Base-by-base conservation (phyloP, 2,113 vertebrate species). In the Echinops telfairi region DNA sequence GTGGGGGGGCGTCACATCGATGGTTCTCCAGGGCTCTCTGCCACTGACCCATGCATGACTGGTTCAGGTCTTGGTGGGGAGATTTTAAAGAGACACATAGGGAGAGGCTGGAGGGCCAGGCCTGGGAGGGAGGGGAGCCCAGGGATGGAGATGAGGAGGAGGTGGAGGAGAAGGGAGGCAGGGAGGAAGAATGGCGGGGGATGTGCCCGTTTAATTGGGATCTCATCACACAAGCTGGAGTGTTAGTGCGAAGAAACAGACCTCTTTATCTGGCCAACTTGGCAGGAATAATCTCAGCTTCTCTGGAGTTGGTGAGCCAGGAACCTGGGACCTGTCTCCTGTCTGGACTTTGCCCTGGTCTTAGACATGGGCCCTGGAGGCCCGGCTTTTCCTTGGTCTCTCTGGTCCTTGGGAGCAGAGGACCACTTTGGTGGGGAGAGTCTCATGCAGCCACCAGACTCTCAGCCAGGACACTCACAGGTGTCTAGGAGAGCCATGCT, bases 1-100 rank as follows among this genome's bases (percentile, higher is more conserved):
- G 14, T 6, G 64, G 23, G 25, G 64, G 3, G 97, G 97, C 95
- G 96, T 95, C 36, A 80, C 94, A 89, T 94, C 97, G 86, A 95
- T 96, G 96, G 95, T 94, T 53, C 96, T 95, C 82, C 91, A 88
- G 94, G 97, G 96, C 92, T 83, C 97, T 94, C 94, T 86, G 96
- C 95, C 88, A 90, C 97, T 92, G 89, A 87, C 89, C 91, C 88
- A 93, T 94, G 91, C 92, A 80, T 92, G 76, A 25, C 83, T 91
- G 86, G 93, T 27, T 96, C 83, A 53, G 94, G 6, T 15, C 33
- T 89, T 38, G 53, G 70, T 97, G 96, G 47, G 47, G 96, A 85
- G 92, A 95, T 97, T 97, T 97, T 88, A 89, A 94, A 78, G 92
- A 97, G 92, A 84, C 81, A 73, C 2, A 47, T 76, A 57, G 58